These are phyloP conservation scores for Mystacides longicornis DNA, from an alignment of 2,888 invertebrate genomes.

Conservation along the genomic window DNA sequence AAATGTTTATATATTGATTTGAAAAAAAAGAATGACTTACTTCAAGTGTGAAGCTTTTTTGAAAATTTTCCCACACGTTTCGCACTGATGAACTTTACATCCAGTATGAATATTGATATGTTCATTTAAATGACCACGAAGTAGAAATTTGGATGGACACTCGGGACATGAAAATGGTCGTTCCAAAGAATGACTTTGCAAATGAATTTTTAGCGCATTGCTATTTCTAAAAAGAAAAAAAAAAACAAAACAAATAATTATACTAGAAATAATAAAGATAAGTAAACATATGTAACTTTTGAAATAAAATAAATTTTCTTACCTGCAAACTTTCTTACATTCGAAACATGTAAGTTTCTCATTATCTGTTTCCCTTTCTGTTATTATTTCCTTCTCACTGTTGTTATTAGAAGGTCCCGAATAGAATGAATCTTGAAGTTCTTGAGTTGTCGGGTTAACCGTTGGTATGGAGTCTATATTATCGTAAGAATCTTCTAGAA, in stretches of 20 bases:
- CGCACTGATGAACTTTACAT: slow-evolving; percentile 19
- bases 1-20: too few relatives aligned
- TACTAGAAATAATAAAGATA: not conserved
- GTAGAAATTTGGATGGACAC: slow-evolving; percentile 17
- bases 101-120: slow-evolving; percentile 18
- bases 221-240: slow-evolving; percentile 10
- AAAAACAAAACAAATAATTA: not conserved
- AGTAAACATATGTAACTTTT: not conserved
- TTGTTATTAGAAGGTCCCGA: not conserved
- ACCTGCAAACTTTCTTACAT: slow-evolving; percentile 22
- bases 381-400: not conserved
- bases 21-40: too few relatives aligned
- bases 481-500: not conserved
- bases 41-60: slow-evolving; percentile 15
- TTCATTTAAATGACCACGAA: slow-evolving; percentile 17
- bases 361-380: not conserved
- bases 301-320: slow-evolving; percentile 4
- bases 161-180: slow-evolving; percentile 15
- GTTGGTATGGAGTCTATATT: not conserved
- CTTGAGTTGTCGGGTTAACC: not conserved
- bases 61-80: slow-evolving; percentile 21
- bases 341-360: slow-evolving; percentile 16
- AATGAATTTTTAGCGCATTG: slow-evolving; percentile 20
- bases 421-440: not conserved
- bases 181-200: slow-evolving; percentile 19